Evolutionary conservation across 2,797 vertebrate genomes (phyloP), one percentile per base, ranked within the genome.

Genomic region (Helostoma temminkii): DNA sequence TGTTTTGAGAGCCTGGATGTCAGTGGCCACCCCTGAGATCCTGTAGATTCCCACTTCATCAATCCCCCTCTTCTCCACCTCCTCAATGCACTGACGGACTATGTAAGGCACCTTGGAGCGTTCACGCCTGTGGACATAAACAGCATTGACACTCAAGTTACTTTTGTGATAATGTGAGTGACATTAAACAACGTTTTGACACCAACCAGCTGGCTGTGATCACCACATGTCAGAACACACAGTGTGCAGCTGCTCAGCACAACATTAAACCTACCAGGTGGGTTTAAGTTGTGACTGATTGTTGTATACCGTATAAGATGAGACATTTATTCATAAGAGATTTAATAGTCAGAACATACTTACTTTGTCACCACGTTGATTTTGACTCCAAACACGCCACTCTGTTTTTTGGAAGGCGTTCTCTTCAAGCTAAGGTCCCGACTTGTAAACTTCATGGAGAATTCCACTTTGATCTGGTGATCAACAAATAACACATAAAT

Each of bases 31-130:
- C 0, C 98, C 98, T 0, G 98, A 99, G 93, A 99, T 98, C 88
- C 98, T 92, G 93, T 99, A 99, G 93, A 99, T 99, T 85, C 98
- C 98, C 0, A 99, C 97, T 89, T 99, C 98, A 14, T 98, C 97
- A 0, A 99, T 98, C 65, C 97, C 98, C 52, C 98, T 94, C 91
- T 99, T 99, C 93, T 99, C 98, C 87, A 99, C 97, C 86, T 99
- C 98, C 90, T 99, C 98, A 53, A 99, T 93, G 68, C 98, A 99
- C 92, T 99, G 98, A 76, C 98, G 96, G 78, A 99, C 98, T 4
- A 99, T 97, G 93, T 98, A 99, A 92, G 97, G 98, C 92, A 99
- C 97, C 93, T 99, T 99, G 92, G 98, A 99, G 89, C 98, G 97
- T 86, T 99, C 98, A 0, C 98, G 96, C 91, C 98, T 99, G 92